Conservation (phyloP, 2,888 invertebrate species). For the Drosophila macrospina region DNA sequence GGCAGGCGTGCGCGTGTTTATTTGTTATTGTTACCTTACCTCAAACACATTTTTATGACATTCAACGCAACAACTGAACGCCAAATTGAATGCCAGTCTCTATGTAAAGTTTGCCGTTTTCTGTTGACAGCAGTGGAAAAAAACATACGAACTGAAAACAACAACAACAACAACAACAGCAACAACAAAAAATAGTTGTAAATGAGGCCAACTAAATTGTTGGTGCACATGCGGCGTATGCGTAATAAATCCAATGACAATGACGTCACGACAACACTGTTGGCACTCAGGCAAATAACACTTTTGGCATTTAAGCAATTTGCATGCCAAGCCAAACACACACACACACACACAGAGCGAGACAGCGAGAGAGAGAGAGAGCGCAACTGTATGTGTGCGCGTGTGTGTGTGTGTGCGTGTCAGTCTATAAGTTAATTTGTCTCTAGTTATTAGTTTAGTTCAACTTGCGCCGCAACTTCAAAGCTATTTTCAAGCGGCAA, state of each 20-base stretch:
- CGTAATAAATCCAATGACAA: constrained; percentile 67
- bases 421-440: constrained; percentile 58
- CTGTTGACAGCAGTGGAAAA: constrained; percentile 40
- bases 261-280: constrained; percentile 51
- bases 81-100: constrained; percentile 45
- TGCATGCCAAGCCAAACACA: constrained; percentile 36
- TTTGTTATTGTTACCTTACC: constrained; percentile 80
- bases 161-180: neutral
- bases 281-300: constrained; percentile 61
- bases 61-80: constrained; percentile 56
- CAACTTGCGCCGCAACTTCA: constrained; percentile 46
- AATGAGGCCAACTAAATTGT: constrained; percentile 63
- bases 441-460: constrained; percentile 59
- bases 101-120: constrained; percentile 51
- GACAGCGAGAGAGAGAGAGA: neutral
- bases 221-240: constrained; percentile 62
- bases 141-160: constrained; percentile 1
- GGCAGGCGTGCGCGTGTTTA: constrained; percentile 52
- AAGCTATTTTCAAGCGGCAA: constrained; percentile 43
- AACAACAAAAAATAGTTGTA: constrained; percentile 12
- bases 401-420: constrained; percentile 20
- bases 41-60: constrained; percentile 79
- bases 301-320: constrained; percentile 64
- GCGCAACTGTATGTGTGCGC: constrained; percentile 10
- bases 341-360: constrained; percentile 12